Conservation (phyloP, 1,140 invertebrate genomes). For the Meloidogyne chitwoodi region DNA sequence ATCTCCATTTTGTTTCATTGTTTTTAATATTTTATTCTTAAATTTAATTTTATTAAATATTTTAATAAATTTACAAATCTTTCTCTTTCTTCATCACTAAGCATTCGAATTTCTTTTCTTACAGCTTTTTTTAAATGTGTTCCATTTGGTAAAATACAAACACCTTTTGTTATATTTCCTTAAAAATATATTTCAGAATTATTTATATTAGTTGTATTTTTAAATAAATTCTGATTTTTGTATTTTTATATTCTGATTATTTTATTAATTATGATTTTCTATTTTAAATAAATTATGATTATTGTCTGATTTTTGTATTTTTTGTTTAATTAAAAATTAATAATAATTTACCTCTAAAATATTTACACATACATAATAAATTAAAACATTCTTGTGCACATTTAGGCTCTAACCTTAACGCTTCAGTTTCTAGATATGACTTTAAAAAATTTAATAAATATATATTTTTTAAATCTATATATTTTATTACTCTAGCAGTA, state of each 20-base stretch:
- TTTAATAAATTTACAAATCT: constrained; percentile 11
- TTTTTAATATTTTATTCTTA: constrained; percentile 56
- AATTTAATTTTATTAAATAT: not conserved
- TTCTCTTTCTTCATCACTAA: constrained; percentile 29
- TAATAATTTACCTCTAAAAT: not conserved
- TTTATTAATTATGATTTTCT: no score
- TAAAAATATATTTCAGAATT: not conserved
- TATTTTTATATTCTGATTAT: no score
- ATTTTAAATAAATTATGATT: no score
- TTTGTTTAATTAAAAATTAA: not conserved
- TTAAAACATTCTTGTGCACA: not conserved
- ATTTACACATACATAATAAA: constrained; percentile 1
- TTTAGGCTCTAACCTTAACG: not conserved
- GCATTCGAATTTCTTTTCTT: constrained; percentile 42
- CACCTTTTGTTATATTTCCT: not conserved
- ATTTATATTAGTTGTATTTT: not conserved
- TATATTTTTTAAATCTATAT: not conserved
- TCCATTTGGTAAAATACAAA: constrained; percentile 32
- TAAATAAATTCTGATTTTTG: not conserved
- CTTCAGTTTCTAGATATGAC: not conserved
- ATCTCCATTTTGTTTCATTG: constrained; percentile 58
- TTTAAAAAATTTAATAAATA: not conserved
- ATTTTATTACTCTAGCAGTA: not conserved
- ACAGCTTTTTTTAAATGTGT: constrained; percentile 29
- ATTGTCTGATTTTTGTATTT: not conserved